Base-by-base conservation (phyloP, 2,888 invertebrate species). In the Chloroclysta siterata region DNA sequence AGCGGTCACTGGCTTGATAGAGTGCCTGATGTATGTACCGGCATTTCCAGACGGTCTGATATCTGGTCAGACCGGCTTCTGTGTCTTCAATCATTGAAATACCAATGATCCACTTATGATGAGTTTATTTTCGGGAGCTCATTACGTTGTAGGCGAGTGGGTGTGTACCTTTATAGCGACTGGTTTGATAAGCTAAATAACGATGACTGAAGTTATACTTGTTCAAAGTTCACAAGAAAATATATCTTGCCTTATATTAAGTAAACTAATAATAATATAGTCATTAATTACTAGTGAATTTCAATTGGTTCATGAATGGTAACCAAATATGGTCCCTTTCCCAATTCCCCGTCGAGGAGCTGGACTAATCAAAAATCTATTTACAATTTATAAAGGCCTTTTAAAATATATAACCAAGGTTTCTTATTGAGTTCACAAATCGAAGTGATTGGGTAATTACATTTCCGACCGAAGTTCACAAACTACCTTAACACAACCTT, bases 241-340 rank as follows among this genome's bases (percentile, higher is more conserved):
- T 50, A 41, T 50, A 14, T 55, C 64, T 64, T 59, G 60, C 59
- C 63, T 28, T 63, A 29, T 51, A 8, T n/a, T 63, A 58, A 59
- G 59, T 47, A 33, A 39, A 28, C 7, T 53, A 53, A 5, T 17
- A 17, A 17, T 17, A 46, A 46, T 46, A 17, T 11, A 46, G 46
- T 46, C 46, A 17, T 46, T 46, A 46, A 17, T 46, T 46, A 46
- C 17, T 46, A 46, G 46, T 1, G 11, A 39, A 11, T 39, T 39
- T 11, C 11, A 39, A 39, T 8, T 8, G 8, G 22, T 22, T 22
- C 22, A 39, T 39, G 8, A 33, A 33, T 6, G 33, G 33, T 6
- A 33, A 33, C 8, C 33, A 33, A 42, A 15, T 22, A 2, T 44
- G 17, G 17, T 46, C 17, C n/a, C 8, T n/a, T 39, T 11, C 6